Base-by-base conservation (phyloP, 2,888 invertebrate species). In the Tetragonisca angustula region DNA sequence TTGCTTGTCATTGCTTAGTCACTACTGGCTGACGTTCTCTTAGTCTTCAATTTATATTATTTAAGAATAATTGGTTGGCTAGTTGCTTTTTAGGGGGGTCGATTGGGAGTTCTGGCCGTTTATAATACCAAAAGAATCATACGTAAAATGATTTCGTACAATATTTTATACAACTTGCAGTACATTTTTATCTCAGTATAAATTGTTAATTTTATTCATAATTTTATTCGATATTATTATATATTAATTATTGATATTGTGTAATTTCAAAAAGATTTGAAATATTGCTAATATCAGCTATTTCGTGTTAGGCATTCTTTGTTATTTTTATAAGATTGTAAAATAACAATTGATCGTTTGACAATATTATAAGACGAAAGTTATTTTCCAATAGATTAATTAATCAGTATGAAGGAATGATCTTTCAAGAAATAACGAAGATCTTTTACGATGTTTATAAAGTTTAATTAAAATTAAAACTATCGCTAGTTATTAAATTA, bases 11-110 rank as follows among this genome's bases (percentile, higher is more conserved):
- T 43, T 76, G 77, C 32, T 50, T 54, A 61, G 50, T n/a, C 72
- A 50, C 52, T 71, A 59, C 67, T 76, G 69, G 32, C 17, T 50
- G 65, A 73, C 76, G 69, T 69, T 83, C 27, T 61, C 70, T 76
- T 79, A 50, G 61, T 24, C 32, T 61, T 32, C 83, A 83, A 83
- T 83, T 85, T 85, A 76, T 76, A 74, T 83, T 79, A 79, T 85
- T 85, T 85, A 85, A 85, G 76, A 83, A 83, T 67, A 83, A 85
- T 85, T 85, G 78, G 59, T 61, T 5, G 50, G 50, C n/a, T 27
- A 15, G 65, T 49, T 64, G 72, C 56, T 76, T 76, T 69, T 73
- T 65, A 49, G 27, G 54, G 61, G 65, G 69, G 19, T 13, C 79
- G 75, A 78, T 76, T 59, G 65, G 69, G 54, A 59, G 72, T 32